Evolutionary conservation across 2,797 vertebrate species (phyloP).

Genomic region (Pangasius mekongensis): DNA sequence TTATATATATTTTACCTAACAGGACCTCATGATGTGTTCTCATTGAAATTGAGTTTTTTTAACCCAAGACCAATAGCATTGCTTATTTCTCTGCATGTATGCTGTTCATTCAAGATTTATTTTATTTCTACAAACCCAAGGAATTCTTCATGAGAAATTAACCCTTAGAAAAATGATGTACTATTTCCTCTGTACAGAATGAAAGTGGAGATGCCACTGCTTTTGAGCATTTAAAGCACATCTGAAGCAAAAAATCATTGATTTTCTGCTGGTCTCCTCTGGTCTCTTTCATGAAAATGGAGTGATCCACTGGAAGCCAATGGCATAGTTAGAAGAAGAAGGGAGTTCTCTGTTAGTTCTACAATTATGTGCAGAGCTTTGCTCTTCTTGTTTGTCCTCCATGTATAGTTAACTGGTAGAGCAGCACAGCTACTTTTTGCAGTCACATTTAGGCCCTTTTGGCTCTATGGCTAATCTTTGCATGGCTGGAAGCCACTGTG

Average conservation of each 20-base stretch:
- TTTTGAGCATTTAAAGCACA: constrained; percentile 37
- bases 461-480: constrained; percentile 47
- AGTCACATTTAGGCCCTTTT: constrained; percentile 22
- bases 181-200: constrained; percentile 50
- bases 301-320: constrained; percentile 29
- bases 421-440: neutral
- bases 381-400: neutral
- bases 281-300: constrained; percentile 38
- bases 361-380: constrained; percentile 23
- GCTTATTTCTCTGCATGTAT: constrained; percentile 49
- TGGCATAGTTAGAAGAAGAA: constrained; percentile 17
- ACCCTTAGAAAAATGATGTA: constrained; percentile 55
- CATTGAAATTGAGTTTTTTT: constrained; percentile 70
- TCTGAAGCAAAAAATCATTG: constrained; percentile 50
- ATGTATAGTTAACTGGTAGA: constrained; percentile 9
- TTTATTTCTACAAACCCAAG: constrained; percentile 42
- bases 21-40: constrained; percentile 61
- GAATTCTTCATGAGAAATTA: constrained; percentile 32
- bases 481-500: constrained; percentile 38
- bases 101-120: constrained; percentile 41
- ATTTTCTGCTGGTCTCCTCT: constrained; percentile 13
- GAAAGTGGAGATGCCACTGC: constrained; percentile 49
- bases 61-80: constrained; percentile 65
- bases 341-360: constrained; percentile 14
- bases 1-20: constrained; percentile 61